Evolutionary conservation across 1,140 invertebrate genomes (phyloP).

Genomic region (Sitodiplosis mosellana): DNA sequence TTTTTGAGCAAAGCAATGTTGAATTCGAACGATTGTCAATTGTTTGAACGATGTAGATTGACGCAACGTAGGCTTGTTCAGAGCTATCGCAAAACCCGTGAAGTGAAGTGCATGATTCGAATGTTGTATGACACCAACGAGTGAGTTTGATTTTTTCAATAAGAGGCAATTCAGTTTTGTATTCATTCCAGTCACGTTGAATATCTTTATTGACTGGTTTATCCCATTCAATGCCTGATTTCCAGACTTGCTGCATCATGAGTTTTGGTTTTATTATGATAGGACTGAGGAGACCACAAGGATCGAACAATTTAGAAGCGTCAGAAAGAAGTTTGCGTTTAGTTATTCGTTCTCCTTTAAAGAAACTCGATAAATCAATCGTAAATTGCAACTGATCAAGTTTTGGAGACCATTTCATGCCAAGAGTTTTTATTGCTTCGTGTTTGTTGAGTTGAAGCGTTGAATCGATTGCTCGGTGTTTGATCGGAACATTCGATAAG

Average conservation of each 20-base stretch:
- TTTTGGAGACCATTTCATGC: conserved; percentile 12
- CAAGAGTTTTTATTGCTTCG: conserved; percentile 8
- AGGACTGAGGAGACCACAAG: conserved; percentile 9
- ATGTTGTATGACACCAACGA: conserved; percentile 3
- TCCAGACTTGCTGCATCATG: conserved; percentile 11
- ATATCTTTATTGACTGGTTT: conserved; percentile 5
- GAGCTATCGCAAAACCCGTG: conserved; percentile 15
- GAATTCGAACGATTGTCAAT: neutral
- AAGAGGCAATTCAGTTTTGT: neutral
- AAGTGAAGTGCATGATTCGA: conserved; percentile 6
- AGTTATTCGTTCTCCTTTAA: neutral
- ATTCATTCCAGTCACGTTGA: conserved; percentile 2
- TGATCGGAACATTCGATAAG: conserved; percentile 1
- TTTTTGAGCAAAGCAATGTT: no score
- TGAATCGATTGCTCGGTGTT: conserved; percentile 1
- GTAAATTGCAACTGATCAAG: conserved; percentile 7
- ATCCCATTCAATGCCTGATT: conserved; percentile 8
- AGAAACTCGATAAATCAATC: conserved; percentile 1
- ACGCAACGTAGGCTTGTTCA: conserved; percentile 11
- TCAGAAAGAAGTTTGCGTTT: conserved; percentile 9
- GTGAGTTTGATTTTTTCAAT: conserved; percentile 5
- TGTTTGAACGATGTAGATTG: conserved; percentile 10
- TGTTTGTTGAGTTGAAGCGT: conserved; percentile 3
- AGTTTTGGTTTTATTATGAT: conserved; percentile 9
- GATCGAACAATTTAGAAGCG: conserved; percentile 8